Percentiles rank a stretch among this genome's conserved stretches.
phyloP scores from a whole-genome alignment of 2,888 invertebrate genomes.

The Phlogophora meticulosa region DNA sequence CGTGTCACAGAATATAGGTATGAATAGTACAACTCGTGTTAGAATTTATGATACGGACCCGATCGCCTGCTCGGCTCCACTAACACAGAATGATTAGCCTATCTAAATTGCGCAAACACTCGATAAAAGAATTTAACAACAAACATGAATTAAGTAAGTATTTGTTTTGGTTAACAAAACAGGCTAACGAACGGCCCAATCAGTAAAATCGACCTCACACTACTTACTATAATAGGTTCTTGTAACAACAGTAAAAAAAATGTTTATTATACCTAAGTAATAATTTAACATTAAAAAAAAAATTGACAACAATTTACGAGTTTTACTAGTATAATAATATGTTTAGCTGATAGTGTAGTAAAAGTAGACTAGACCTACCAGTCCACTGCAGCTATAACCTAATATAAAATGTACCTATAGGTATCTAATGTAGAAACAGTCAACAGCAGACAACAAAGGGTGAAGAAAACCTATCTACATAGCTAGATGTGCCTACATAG shows the following conservation, averaged over 20 bases:
- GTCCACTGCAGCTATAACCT: no score
- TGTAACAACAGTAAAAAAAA: no score
- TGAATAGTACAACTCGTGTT: no score
- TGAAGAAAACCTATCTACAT: not conserved
- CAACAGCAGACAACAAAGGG: conserved; percentile 33
- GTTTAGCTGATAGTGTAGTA: no score
- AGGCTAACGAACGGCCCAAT: not conserved
- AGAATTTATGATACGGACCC: conserved; percentile 2
- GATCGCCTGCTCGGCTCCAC: conserved; percentile 11
- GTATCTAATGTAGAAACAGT: not conserved
- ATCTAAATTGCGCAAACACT: conserved; percentile 16
- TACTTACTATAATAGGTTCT: not conserved
- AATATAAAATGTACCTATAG: no score
- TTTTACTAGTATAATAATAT: no score
- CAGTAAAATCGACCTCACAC: conserved; percentile 16
- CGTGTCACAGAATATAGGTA: no score
- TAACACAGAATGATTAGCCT: conserved; percentile 5
- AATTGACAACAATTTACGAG: no score
- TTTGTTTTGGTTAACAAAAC: conserved; percentile 17
- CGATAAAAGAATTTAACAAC: conserved; percentile 1
- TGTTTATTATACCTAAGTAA: no score
- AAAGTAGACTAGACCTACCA: no score
- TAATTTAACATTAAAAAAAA: no score
- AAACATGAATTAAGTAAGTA: not conserved
- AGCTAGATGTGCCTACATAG: not conserved